Evolutionary conservation across 1,140 invertebrate species (phyloP), one percentile per base, ranked within the genome.

Genomic region (Acarapis woodi): DNA sequence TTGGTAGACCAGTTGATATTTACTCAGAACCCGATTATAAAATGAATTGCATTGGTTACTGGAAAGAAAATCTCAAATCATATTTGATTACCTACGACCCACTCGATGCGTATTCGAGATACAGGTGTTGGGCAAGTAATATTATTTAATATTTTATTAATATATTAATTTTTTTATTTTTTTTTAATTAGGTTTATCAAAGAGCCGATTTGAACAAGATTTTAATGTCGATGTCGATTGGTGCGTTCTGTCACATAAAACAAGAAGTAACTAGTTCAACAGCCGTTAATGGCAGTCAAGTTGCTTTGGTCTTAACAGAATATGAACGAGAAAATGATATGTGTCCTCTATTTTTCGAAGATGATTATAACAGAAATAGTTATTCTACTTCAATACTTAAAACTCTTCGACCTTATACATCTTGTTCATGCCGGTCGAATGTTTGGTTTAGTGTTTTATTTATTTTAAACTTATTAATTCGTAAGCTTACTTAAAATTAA

Each of bases 61-160:
- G 82, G 78, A 88, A 90, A 55, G 88, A 96, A 53, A 93, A 94
- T 65, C 62, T 93, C 1, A 85, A 79, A 54, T 94, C 85, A 0
- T 94, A 93, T 59, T 55, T 96, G 2, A 80, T 94, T 41, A 96
- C 88, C 0, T 93, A 79, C 53, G 85, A 94, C 54, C 79, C 85
- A 51, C 60, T 90, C 43, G 87, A 96, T 64, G 75, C 87, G 0
- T 77, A 82, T 46, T 88, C 80, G 12, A 80, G 73, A 55, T 96
- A 90, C 54, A 66, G 83, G 46, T 96, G 87, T 53, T 96, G 87
- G 87, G n/a, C n/a, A n/a, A n/a, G n/a, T n/a, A n/a, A n/a, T n/a
- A n/a, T n/a, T n/a, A n/a, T n/a, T n/a, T n/a, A n/a, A n/a, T n/a
- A n/a, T n/a, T n/a, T n/a, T n/a, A n/a, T n/a, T n/a, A n/a, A n/a